Conservation (phyloP, 1,140 invertebrate genomes). For the Leptinotarsa texana region DNA sequence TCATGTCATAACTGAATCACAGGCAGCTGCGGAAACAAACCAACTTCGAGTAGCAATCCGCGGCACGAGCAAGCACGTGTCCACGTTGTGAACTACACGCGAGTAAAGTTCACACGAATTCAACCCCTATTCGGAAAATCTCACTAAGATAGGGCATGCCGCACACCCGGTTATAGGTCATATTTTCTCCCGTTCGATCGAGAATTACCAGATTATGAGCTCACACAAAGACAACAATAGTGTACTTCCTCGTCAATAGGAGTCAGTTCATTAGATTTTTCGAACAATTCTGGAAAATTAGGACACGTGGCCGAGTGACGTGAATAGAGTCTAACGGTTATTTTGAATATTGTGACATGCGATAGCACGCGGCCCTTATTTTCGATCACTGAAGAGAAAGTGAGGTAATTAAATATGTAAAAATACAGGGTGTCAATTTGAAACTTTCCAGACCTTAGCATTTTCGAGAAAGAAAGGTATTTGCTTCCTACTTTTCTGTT, state of each 20-base stretch:
- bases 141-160: constrained; percentile 19
- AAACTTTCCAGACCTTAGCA: too few species aligned
- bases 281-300: constrained; percentile 29
- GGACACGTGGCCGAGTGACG: constrained; percentile 19
- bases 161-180: constrained; percentile 17
- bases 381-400: too few species aligned
- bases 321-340: constrained; percentile 1
- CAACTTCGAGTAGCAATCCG: constrained; percentile 31
- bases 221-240: constrained; percentile 19
- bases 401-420: too few species aligned
- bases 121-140: constrained; percentile 35
- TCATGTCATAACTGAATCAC: constrained; percentile 2
- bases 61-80: constrained; percentile 45
- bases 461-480: too few species aligned
- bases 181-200: constrained; percentile 10
- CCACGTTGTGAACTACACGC: constrained; percentile 49
- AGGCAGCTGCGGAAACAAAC: constrained; percentile 37
- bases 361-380: neutral
- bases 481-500: too few species aligned
- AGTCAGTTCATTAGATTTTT: constrained; percentile 29
- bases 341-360: constrained; percentile 2
- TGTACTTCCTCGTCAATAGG: constrained; percentile 4
- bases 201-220: constrained; percentile 21
- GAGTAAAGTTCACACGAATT: constrained; percentile 47
- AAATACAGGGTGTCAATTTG: too few species aligned